These are phyloP conservation scores for Cotesia glomerata DNA, from an alignment of 1,140 invertebrate species.

Conservation along the genomic window DNA sequence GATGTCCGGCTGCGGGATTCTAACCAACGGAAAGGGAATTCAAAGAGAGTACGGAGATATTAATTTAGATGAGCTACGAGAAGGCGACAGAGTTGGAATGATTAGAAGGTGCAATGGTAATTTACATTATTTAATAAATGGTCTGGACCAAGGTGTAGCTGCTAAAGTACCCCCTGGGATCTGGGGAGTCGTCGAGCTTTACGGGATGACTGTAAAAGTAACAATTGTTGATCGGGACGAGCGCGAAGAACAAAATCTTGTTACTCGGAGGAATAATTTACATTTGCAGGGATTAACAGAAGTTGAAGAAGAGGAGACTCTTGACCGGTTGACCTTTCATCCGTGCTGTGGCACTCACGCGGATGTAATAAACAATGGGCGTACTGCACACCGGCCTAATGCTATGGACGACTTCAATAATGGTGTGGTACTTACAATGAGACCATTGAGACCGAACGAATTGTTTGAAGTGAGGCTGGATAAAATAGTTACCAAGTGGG, in stretches of 20 bases:
- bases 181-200: conserved; percentile 94
- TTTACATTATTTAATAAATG: conserved; percentile 93
- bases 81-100: conserved; percentile 89
- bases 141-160: conserved; percentile 89
- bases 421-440: conserved; percentile 90
- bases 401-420: conserved; percentile 95
- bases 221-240: conserved; percentile 83
- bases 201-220: conserved; percentile 95
- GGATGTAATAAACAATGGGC: conserved; percentile 87
- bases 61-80: conserved; percentile 90
- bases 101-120: conserved; percentile 82
- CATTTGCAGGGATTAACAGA: conserved; percentile 60
- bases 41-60: conserved; percentile 92
- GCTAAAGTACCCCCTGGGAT: conserved; percentile 79
- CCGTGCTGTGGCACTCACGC: conserved; percentile 88
- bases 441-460: conserved; percentile 83
- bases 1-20: conserved; percentile 95
- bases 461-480: conserved; percentile 92
- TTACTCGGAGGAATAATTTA: conserved; percentile 72
- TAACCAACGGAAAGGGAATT: conserved; percentile 92
- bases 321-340: conserved; percentile 84
- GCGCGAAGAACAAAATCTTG: conserved; percentile 77
- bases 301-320: conserved; percentile 59
- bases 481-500: conserved; percentile 91
- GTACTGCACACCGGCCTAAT: conserved; percentile 89